These are phyloP conservation scores for Asobara japonica DNA, from an alignment of 1,140 invertebrate species.

Conservation along the genomic window DNA sequence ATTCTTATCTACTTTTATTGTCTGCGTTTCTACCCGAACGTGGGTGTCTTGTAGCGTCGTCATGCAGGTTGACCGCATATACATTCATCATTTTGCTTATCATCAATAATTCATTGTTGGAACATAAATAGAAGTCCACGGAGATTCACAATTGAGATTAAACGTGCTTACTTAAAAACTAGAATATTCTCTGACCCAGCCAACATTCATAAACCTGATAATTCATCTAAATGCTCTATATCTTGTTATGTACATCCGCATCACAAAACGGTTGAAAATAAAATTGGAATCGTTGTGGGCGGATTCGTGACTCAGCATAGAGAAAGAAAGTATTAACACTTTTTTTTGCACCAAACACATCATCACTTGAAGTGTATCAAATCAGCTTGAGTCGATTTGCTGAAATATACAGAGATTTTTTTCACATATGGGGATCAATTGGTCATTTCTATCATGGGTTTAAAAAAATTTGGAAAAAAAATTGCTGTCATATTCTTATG, in stretches of 20 bases:
- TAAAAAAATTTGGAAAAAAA: too few relatives aligned
- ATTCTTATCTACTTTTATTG: conserved; percentile 3
- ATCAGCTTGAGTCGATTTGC: too few relatives aligned
- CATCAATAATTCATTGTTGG: neutral
- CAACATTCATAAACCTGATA: neutral
- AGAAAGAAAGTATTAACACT: too few relatives aligned
- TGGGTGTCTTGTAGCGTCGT: neutral
- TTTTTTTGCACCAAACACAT: too few relatives aligned
- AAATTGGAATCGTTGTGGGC: neutral
- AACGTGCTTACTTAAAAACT: neutral
- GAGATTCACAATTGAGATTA: conserved; percentile 9
- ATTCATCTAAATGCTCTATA: neutral
- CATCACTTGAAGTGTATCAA: too few relatives aligned
- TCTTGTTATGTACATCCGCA: neutral
- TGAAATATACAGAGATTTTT: too few relatives aligned
- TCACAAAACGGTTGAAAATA: neutral
- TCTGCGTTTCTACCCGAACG: conserved; percentile 1
- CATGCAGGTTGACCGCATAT: neutral
- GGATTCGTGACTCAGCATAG: neutral
- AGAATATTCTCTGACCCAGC: neutral
- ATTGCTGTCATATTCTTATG: too few relatives aligned
- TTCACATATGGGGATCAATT: too few relatives aligned
- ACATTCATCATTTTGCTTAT: neutral
- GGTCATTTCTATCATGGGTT: too few relatives aligned
- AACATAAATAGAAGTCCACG: neutral